phyloP scores from a whole-genome alignment of 2,113 vertebrate species.

The Ibidorhyncha struthersii region DNA sequence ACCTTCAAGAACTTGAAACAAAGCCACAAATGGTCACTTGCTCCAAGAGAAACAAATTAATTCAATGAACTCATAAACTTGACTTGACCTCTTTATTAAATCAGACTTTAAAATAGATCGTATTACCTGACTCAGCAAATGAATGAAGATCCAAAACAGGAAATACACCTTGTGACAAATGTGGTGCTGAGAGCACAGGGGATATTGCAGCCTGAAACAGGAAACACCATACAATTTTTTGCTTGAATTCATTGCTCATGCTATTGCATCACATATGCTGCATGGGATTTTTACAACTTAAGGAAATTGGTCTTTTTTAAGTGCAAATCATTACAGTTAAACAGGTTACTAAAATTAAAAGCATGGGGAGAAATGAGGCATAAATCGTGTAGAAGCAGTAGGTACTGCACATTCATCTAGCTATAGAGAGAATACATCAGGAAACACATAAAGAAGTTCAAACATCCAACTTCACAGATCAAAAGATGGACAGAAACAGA shows the following conservation, averaged over 20 bases:
- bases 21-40: not conserved
- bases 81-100: conserved; percentile 19
- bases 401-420: not conserved
- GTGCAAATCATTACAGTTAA: not conserved
- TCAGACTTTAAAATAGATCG: not conserved
- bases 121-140: conserved; percentile 84
- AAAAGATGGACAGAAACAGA: not conserved
- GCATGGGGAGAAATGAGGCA: not conserved
- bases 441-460: not conserved
- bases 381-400: not conserved
- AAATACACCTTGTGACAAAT: conserved; percentile 77
- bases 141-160: conserved; percentile 81
- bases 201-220: conserved; percentile 74
- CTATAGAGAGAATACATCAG: not conserved
- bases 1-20: not conserved
- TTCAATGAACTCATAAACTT: not conserved
- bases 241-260: not conserved
- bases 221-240: not conserved
- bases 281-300: not conserved
- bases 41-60: not conserved
- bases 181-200: conserved; percentile 74
- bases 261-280: not conserved
- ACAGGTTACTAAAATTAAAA: not conserved
- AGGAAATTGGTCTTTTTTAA: not conserved
- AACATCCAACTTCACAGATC: not conserved